Base-by-base conservation (phyloP, 2,113 vertebrate genomes). In the Panthera uncia region DNA sequence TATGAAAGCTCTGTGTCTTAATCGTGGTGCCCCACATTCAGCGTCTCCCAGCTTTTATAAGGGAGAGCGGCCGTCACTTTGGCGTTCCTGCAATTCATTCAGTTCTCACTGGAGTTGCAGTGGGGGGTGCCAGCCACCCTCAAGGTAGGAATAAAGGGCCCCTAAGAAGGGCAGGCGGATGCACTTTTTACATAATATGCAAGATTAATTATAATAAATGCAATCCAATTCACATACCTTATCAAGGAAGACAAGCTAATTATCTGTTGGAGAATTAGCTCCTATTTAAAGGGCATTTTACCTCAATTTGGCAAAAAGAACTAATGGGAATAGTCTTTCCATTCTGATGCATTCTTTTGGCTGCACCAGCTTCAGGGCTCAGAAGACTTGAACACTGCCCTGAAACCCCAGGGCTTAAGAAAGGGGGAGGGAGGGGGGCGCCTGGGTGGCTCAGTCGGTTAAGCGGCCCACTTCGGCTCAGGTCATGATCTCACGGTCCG, bases 201-300 rank as follows among this genome's bases (percentile, higher is more conserved):
- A 94, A 91, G 61, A 95, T 96, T 91, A 85, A 95, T 91, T 91
- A 86, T 66, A 95, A 92, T 48, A 79, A 95, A 50, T 93, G 57
- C 83, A 74, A 90, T 76, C 86, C 61, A 81, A 52, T 76, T 89
- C 91, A 92, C 18, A 50, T 50, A 29, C 74, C 83, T 96, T 61
- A 90, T 92, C 93, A 91, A 95, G 95, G 52, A 96, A 97, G 97
- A 96, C 89, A 94, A 95, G 74, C 96, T 94, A 93, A 96, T 95
- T 89, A 86, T 90, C 89, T 82, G 52, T 78, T 87, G 36, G 92
- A 89, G 78, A 94, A 91, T 95, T 89, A 84, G 74, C 74, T 90
- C 86, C 89, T 96, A 92, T 84, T 95, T 92, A 97, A 96, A 96
- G 83, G 78, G 63, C 79, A 69, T 86, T 95, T 90, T 97, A 92